These are phyloP conservation scores for Cranoglanis bouderius DNA, from an alignment of 2,113 vertebrate species.

Conservation along the genomic window DNA sequence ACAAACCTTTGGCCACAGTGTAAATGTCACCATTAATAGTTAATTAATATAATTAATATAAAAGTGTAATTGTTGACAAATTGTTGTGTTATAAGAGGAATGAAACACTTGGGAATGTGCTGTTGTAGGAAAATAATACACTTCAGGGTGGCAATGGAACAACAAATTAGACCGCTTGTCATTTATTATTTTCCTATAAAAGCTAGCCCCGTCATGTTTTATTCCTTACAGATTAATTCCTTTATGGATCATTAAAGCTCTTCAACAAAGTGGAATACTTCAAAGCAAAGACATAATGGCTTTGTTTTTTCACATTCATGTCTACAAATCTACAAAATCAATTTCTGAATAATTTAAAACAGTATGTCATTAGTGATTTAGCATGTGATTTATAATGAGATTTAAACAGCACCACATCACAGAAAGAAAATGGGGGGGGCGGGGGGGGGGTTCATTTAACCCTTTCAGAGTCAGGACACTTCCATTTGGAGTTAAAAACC, in stretches of 20 bases:
- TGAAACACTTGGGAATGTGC: neutral
- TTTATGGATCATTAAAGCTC: conserved; percentile 2
- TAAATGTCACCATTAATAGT: neutral
- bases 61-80: neutral
- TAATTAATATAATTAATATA: neutral
- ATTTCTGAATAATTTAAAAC: neutral
- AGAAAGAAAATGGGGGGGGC: no score
- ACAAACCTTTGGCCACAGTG: neutral
- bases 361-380: neutral
- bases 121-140: no score
- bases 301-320: neutral
- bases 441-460: no score
- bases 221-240: neutral
- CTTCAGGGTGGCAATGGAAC: neutral
- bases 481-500: conserved; percentile 25
- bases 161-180: neutral
- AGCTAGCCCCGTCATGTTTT: neutral
- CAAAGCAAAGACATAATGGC: neutral
- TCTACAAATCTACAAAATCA: neutral
- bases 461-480: conserved; percentile 24
- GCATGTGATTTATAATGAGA: neutral
- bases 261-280: neutral
- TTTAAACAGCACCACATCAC: conserved; percentile 1
- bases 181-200: neutral
- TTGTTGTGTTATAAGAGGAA: neutral